These are phyloP conservation scores for Xylocopa sonorina DNA, from an alignment of 1,140 invertebrate genomes.

Conservation along the genomic window DNA sequence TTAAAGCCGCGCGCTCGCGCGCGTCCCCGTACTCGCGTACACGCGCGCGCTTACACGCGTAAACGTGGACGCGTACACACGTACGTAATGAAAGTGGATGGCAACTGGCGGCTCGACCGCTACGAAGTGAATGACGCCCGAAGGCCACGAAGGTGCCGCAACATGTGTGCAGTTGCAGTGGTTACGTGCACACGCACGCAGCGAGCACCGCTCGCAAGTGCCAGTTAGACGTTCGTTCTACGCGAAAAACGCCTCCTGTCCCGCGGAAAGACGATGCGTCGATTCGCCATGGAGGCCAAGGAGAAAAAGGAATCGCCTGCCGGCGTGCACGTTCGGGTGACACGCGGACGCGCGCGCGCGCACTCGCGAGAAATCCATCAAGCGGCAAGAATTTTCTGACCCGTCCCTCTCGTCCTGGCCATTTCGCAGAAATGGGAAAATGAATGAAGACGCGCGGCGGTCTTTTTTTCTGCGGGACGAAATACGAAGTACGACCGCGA, in stretches of 20 bases:
- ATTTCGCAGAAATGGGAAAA: background rate
- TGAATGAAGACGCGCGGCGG: slow-evolving; percentile 7
- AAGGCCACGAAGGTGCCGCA: slow-evolving; percentile 78
- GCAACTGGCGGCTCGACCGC: slow-evolving; percentile 70
- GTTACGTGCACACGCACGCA: slow-evolving; percentile 48
- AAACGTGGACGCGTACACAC: slow-evolving; percentile 45
- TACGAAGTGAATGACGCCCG: slow-evolving; percentile 80
- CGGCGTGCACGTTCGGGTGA: slow-evolving; percentile 14
- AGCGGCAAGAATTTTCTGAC: slow-evolving; percentile 4
- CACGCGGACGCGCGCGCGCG: slow-evolving; percentile 4
- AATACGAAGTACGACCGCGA: background rate
- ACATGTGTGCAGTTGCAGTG: slow-evolving; percentile 67
- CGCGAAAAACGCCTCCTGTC: slow-evolving; percentile 38
- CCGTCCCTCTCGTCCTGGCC: background rate
- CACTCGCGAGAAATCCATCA: slow-evolving; percentile 16
- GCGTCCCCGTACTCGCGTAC: background rate
- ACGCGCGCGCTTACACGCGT: background rate
- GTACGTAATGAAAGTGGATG: slow-evolving; percentile 77
- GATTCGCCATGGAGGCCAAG: slow-evolving; percentile 67
- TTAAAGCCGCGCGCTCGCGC: slow-evolving; percentile 74
- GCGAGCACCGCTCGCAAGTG: slow-evolving; percentile 22
- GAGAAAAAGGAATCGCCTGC: slow-evolving; percentile 42
- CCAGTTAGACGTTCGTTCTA: slow-evolving; percentile 24
- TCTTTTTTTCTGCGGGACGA: background rate
- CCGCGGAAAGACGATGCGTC: slow-evolving; percentile 52